Percentiles rank a stretch among this genome's conserved stretches.
phyloP scores from a whole-genome alignment of 2,113 vertebrate species.

The Istiophorus platypterus region DNA sequence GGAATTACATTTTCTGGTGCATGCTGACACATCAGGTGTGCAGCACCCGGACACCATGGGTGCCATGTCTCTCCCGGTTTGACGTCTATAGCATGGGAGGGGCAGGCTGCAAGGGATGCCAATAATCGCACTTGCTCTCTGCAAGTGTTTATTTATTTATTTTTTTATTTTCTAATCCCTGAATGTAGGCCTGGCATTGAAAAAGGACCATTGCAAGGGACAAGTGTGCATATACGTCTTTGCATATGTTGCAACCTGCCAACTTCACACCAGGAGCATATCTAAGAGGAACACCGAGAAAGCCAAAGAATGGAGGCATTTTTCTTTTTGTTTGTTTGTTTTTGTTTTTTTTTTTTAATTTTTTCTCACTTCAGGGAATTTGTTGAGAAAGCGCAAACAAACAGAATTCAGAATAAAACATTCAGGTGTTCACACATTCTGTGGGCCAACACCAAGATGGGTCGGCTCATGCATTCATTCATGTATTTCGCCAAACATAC shows the following conservation, averaged over 20 bases:
- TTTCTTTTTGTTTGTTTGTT: neutral
- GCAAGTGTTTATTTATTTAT: constrained; percentile 44
- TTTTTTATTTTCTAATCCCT: neutral
- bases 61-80: constrained; percentile 62
- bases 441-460: constrained; percentile 22
- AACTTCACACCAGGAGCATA: constrained; percentile 47
- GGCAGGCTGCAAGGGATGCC: constrained; percentile 38
- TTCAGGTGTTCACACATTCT: constrained; percentile 69
- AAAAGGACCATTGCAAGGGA: constrained; percentile 13
- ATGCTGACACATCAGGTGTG: constrained; percentile 66
- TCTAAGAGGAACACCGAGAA: constrained; percentile 42
- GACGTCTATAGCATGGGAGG: constrained; percentile 50
- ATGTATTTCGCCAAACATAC: constrained; percentile 56
- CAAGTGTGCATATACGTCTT: neutral
- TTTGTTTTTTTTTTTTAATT: neutral
- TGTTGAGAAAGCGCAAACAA: constrained; percentile 52
- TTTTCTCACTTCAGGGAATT: constrained; percentile 62
- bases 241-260: constrained; percentile 46
- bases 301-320: constrained; percentile 48
- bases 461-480: constrained; percentile 76
- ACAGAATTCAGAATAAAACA: constrained; percentile 44
- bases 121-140: constrained; percentile 18
- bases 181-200: neutral
- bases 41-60: constrained; percentile 61
- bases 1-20: constrained; percentile 37